Evolutionary conservation across 2,113 vertebrate genomes (phyloP), one percentile per base, ranked within the genome.

Genomic region (Isichthys henryi): DNA sequence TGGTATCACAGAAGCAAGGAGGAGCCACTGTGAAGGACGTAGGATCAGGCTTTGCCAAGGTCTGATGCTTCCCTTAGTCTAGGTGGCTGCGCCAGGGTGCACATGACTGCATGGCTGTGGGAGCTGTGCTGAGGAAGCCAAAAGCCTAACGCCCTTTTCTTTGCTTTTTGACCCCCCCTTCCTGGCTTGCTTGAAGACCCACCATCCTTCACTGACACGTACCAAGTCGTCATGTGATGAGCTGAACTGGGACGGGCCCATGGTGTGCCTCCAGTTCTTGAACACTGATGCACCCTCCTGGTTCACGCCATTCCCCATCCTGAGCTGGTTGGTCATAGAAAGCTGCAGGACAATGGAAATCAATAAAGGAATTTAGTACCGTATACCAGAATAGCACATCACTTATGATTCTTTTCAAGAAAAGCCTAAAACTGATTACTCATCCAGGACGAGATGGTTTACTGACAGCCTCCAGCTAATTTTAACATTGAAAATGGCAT

Each of bases 211-310:
- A 31, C 50, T 19, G 27, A 9, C 43, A 10, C 86, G 84, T 92
- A 96, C 96, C 93, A 91, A 92, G 0, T 96, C 95, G n/a, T 95
- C 95, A 56, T 91, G 92, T 77, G 82, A 52, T 5, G 88, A 15
- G 85, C 62, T 82, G 89, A 93, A 31, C 82, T 93, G 93, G 46
- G 88, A 27, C 0, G 95, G 94, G 88, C 91, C 92, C 88, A 94
- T 53, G n/a, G 92, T 92, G 88, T 96, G 94, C 89, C 96, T 95
- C 96, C 95, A 96, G 93, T 91, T 95, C 86, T 94, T 95, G 19
- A 93, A 88, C 74, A 92, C 85, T 0, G 92, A 92, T 7, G 80
- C 2, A 0, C 88, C 91, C 0, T 95, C 95, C 0, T 53, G 56
- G 39, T 94, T 94, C 0, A 89, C 0, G 0, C 94, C 95, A 1